These are phyloP conservation scores for Steinernema khuongi DNA, from an alignment of 1,140 invertebrate species.

Conservation along the genomic window DNA sequence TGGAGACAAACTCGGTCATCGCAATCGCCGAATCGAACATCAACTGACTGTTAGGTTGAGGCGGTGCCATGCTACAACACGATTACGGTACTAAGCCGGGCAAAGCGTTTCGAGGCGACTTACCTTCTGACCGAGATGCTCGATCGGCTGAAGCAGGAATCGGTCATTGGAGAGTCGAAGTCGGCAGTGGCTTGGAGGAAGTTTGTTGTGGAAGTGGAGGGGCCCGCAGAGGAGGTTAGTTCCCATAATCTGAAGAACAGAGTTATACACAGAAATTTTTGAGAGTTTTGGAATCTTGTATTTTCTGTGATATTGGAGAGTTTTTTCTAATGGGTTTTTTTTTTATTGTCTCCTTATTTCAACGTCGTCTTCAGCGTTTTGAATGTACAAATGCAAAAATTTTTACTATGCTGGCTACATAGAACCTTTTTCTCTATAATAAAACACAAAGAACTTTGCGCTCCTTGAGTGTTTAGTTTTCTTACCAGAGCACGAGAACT, in stretches of 20 bases:
- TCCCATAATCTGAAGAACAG: conserved; percentile 5
- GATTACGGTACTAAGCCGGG: background rate
- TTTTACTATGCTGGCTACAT: too few relatives aligned
- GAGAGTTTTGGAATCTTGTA: too few relatives aligned
- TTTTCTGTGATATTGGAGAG: too few relatives aligned
- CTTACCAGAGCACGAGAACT: too few relatives aligned
- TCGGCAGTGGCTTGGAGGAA: conserved; percentile 14
- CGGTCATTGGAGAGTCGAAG: conserved; percentile 9
- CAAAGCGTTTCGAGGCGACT: background rate
- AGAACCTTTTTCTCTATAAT: too few relatives aligned
- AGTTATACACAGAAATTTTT: too few relatives aligned
- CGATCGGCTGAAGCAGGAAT: conserved; percentile 4
- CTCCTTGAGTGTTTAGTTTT: too few relatives aligned
- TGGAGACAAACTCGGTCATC: conserved; percentile 14
- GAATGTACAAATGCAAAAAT: too few relatives aligned
- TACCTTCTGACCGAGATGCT: background rate
- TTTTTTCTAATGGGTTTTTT: too few relatives aligned
- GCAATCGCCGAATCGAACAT: conserved; percentile 15
- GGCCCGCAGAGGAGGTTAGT: background rate
- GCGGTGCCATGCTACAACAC: conserved; percentile 14
- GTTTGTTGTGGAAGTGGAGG: background rate
- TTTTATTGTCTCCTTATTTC: too few relatives aligned
- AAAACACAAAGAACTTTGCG: too few relatives aligned
- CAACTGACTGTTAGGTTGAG: background rate
- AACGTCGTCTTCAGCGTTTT: too few relatives aligned